A percentile compares a stretch with the other conserved stretches of the same genome.
Conservation (phyloP, 2,797 vertebrate genomes). For the Tinamus major region DNA sequence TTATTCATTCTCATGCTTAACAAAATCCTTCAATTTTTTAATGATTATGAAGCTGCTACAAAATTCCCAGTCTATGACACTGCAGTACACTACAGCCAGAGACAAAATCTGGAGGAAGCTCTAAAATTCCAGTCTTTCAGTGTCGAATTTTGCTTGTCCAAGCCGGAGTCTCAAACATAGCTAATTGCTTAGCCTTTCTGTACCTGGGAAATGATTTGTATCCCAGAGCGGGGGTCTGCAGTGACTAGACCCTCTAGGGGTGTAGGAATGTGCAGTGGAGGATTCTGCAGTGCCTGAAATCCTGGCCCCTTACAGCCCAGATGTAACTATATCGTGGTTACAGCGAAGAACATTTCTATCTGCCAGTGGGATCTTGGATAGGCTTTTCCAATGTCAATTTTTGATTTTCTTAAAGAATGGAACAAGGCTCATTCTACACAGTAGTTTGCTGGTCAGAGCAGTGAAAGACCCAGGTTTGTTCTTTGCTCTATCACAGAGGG, state of each 20-base stretch:
- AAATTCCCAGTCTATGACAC: conserved; percentile 1
- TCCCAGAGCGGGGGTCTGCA: not conserved
- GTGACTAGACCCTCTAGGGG: not conserved
- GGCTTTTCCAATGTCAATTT: not conserved
- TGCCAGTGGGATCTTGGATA: not conserved
- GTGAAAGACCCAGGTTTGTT: not conserved
- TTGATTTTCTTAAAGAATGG: not conserved
- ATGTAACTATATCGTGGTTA: not conserved
- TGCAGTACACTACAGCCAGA: conserved; percentile 15
- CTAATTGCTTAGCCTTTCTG: not conserved
- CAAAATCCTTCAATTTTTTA: conserved; percentile 38
- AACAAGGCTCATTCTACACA: not conserved
- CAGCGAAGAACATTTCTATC: not conserved
- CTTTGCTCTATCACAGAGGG: not conserved
- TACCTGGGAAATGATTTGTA: not conserved
- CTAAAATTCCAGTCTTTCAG: not conserved
- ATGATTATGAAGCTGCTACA: conserved; percentile 12
- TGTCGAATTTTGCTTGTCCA: not conserved
- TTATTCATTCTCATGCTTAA: conserved; percentile 49
- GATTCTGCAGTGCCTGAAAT: rapidly evolving
- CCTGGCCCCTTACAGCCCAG: not conserved
- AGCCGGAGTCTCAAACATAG: not conserved
- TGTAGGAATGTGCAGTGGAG: not conserved
- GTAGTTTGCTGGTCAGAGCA: not conserved
- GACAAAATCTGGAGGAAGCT: not conserved